Conservation (phyloP, 2,113 vertebrate genomes). For the Salvelinus fontinalis region DNA sequence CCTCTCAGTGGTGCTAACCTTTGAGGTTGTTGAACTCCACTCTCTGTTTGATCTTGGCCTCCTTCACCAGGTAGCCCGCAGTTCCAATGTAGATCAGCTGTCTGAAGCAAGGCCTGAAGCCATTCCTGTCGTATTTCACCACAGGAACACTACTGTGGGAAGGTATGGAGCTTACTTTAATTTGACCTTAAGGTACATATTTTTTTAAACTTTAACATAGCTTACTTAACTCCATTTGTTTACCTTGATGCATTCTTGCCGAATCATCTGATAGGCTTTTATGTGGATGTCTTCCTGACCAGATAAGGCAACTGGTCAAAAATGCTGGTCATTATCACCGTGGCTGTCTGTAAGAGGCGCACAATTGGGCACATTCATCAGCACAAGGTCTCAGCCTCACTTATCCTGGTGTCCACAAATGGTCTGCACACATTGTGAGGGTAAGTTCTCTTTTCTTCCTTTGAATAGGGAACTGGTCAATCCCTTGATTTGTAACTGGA, state of each 20-base stretch:
- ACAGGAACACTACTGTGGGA: slow-evolving; percentile 83
- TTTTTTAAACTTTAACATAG: too few species aligned
- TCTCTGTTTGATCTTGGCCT: slow-evolving; percentile 89
- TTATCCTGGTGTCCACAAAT: slow-evolving; percentile 83
- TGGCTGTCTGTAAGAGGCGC: neutral
- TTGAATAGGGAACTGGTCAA: slow-evolving; percentile 84
- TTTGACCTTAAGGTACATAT: too few species aligned
- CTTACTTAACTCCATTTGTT: neutral
- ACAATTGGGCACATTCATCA: neutral
- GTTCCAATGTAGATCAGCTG: slow-evolving; percentile 86
- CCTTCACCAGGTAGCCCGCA: slow-evolving; percentile 81
- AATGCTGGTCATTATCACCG: neutral
- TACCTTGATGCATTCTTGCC: slow-evolving; percentile 86
- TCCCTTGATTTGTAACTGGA: slow-evolving; percentile 84
- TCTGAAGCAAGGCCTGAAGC: slow-evolving; percentile 84
- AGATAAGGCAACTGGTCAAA: neutral
- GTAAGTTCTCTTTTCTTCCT: slow-evolving; percentile 92
- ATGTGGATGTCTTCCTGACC: slow-evolving; percentile 80
- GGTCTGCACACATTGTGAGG: slow-evolving; percentile 78
- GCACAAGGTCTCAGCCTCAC: slow-evolving; percentile 67
- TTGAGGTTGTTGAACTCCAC: slow-evolving; percentile 80
- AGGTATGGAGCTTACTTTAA: neutral
- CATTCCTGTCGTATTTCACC: slow-evolving; percentile 90
- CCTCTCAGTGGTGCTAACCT: slow-evolving; percentile 71
- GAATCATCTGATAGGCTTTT: slow-evolving; percentile 80